Evolutionary conservation across 2,888 invertebrate genomes (phyloP).

Genomic region (Lasioglossum figueresi): DNA sequence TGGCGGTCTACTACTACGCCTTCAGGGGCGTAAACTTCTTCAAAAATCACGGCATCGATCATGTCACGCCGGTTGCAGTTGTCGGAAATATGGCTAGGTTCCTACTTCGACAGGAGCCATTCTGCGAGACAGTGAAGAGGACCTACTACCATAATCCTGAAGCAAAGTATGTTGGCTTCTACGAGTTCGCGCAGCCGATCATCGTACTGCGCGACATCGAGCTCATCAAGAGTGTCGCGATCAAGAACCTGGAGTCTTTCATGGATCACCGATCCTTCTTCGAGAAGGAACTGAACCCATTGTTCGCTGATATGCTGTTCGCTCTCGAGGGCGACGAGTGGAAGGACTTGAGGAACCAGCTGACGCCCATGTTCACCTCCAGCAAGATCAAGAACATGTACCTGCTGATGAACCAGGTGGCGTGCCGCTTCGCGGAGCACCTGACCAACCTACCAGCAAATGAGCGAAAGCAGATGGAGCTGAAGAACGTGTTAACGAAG

Average conservation of each 20-base stretch:
- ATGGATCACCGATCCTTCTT: slow-evolving; percentile 61
- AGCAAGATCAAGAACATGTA: slow-evolving; percentile 86
- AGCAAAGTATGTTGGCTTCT: slow-evolving; percentile 74
- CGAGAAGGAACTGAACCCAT: slow-evolving; percentile 50
- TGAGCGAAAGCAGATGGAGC: slow-evolving; percentile 62
- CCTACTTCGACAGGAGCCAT: slow-evolving; percentile 44
- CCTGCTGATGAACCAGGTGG: slow-evolving; percentile 83
- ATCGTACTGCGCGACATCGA: slow-evolving; percentile 71
- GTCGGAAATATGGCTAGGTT: slow-evolving; percentile 67
- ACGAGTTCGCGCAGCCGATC: slow-evolving; percentile 66
- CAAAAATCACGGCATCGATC: slow-evolving; percentile 51
- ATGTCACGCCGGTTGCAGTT: slow-evolving; percentile 55
- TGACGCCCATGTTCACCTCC: slow-evolving; percentile 86
- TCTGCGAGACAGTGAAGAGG: slow-evolving; percentile 49
- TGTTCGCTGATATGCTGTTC: slow-evolving; percentile 70
- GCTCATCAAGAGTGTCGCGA: slow-evolving; percentile 66
- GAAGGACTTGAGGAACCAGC: slow-evolving; percentile 84
- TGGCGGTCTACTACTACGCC: slow-evolving; percentile 26
- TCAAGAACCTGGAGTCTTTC: slow-evolving; percentile 69
- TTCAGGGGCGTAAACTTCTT: slow-evolving; percentile 14
- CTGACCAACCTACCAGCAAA: slow-evolving; percentile 61
- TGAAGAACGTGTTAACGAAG: slow-evolving; percentile 76
- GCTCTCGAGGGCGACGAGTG: slow-evolving; percentile 83
- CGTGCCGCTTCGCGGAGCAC: slow-evolving; percentile 73
- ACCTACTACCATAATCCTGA: slow-evolving; percentile 62